These are phyloP conservation scores for Trichogramma dendrolimi DNA, from an alignment of 2,888 invertebrate species.

Conservation along the genomic window DNA sequence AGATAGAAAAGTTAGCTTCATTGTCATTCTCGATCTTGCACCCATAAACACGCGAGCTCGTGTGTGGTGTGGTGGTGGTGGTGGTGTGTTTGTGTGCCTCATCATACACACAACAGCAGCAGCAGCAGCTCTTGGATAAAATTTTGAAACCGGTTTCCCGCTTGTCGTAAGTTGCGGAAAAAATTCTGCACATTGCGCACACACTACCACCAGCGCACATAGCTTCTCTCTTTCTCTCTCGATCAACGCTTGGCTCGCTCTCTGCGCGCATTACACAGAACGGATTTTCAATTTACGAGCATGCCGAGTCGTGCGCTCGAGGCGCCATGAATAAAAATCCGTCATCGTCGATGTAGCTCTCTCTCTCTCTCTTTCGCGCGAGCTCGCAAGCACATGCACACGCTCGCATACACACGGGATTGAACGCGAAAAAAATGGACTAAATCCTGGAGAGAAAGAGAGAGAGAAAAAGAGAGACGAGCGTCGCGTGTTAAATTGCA, in stretches of 20 bases:
- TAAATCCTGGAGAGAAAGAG: conserved; percentile 26
- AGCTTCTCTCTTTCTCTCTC: neutral
- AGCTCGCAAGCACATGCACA: no score
- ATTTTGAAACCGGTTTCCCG: conserved; percentile 25
- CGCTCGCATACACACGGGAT: no score
- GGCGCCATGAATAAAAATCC: conserved; percentile 25
- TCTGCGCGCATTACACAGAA: conserved; percentile 30
- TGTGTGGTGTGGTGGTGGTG: no score
- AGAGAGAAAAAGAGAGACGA: conserved; percentile 29
- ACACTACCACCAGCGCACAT: neutral
- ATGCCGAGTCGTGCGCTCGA: conserved; percentile 1
- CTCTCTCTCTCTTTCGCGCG: no score
- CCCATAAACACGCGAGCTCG: no score
- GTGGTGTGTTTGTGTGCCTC: no score
- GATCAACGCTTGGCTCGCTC: neutral
- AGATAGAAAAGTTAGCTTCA: no score
- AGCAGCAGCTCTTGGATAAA: neutral
- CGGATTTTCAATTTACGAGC: conserved; percentile 31
- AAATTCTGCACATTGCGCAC: conserved; percentile 17
- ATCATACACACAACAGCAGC: no score
- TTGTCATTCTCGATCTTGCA: no score
- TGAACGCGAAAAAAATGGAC: conserved; percentile 5
- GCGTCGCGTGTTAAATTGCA: conserved; percentile 29
- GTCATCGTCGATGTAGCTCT: no score
- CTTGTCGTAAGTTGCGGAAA: conserved; percentile 12